These are phyloP conservation scores for Strigamia transsilvanica DNA, from an alignment of 2,888 invertebrate genomes.

Conservation along the genomic window DNA sequence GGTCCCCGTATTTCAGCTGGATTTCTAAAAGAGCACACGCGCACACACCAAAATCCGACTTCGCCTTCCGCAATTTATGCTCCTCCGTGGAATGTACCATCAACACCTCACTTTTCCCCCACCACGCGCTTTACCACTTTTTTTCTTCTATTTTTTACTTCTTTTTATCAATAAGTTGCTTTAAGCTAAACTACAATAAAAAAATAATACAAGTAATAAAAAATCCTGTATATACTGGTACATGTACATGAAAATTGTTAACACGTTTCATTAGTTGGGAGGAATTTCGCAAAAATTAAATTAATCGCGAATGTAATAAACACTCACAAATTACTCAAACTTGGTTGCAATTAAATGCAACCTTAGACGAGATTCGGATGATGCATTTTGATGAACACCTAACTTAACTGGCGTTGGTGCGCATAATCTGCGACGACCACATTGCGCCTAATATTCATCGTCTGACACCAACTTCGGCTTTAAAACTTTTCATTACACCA, in stretches of 20 bases:
- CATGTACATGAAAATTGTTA: no score
- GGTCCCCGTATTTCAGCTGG: conserved; percentile 20
- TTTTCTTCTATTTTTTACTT: not conserved
- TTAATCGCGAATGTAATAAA: no score
- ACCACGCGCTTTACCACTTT: not conserved
- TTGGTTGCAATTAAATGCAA: not conserved
- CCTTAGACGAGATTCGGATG: conserved; percentile 4
- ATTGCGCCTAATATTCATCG: conserved; percentile 31
- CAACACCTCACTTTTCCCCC: conserved; percentile 19
- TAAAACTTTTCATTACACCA: conserved; percentile 36
- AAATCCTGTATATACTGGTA: no score
- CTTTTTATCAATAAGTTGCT: not conserved
- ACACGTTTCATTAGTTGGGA: no score
- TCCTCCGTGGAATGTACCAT: conserved; percentile 8
- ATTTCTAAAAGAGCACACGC: conserved; percentile 1
- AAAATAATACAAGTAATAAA: no score
- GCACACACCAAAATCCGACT: conserved; percentile 16
- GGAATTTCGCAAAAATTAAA: no score
- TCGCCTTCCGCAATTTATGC: conserved; percentile 26
- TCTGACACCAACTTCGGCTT: not conserved
- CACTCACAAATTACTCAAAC: conserved; percentile 9
- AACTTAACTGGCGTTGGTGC: not conserved
- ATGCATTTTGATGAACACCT: conserved; percentile 28
- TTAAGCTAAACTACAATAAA: no score
- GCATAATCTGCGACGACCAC: conserved; percentile 24